These are phyloP conservation scores for Acleris laterana DNA, from an alignment of 2,888 invertebrate species.

Conservation along the genomic window DNA sequence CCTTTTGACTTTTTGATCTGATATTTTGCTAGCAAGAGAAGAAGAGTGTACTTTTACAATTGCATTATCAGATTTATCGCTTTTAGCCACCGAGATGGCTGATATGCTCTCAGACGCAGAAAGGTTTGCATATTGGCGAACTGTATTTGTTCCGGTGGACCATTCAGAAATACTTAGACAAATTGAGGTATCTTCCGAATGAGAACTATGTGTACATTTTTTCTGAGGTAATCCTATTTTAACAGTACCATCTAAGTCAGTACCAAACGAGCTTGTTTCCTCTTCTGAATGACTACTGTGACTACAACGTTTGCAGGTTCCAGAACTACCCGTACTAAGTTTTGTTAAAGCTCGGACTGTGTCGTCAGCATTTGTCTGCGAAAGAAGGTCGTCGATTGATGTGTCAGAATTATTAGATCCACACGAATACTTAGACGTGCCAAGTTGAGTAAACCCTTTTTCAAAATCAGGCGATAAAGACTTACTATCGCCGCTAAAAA, in stretches of 20 bases:
- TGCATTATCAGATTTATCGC: constrained; percentile 85
- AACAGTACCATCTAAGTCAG: constrained; percentile 92
- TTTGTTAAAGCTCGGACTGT: constrained; percentile 80
- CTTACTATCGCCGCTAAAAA: constrained; percentile 85
- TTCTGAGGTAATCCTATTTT: constrained; percentile 91
- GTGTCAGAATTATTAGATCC: constrained; percentile 87
- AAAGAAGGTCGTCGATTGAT: constrained; percentile 85
- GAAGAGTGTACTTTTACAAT: constrained; percentile 84
- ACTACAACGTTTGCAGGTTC: constrained; percentile 85
- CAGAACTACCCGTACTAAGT: constrained; percentile 75
- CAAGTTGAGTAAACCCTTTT: constrained; percentile 70
- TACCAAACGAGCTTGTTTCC: constrained; percentile 90
- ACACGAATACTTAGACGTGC: constrained; percentile 75
- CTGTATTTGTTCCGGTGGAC: constrained; percentile 94
- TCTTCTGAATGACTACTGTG: constrained; percentile 90
- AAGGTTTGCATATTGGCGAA: constrained; percentile 90
- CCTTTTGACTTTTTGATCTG: constrained; percentile 76
- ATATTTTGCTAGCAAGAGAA: constrained; percentile 81
- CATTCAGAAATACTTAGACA: constrained; percentile 94
- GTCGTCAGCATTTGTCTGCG: constrained; percentile 84
- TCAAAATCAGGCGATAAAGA: constrained; percentile 85
- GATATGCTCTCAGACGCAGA: constrained; percentile 88
- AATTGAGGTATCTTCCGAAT: constrained; percentile 94
- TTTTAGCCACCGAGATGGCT: constrained; percentile 84
- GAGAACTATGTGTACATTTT: constrained; percentile 92